A percentile compares a stretch with the other conserved stretches of the same genome.
These are phyloP conservation scores for Rattus rattus DNA, from an alignment of 2,113 vertebrate genomes.

Conservation along the genomic window DNA sequence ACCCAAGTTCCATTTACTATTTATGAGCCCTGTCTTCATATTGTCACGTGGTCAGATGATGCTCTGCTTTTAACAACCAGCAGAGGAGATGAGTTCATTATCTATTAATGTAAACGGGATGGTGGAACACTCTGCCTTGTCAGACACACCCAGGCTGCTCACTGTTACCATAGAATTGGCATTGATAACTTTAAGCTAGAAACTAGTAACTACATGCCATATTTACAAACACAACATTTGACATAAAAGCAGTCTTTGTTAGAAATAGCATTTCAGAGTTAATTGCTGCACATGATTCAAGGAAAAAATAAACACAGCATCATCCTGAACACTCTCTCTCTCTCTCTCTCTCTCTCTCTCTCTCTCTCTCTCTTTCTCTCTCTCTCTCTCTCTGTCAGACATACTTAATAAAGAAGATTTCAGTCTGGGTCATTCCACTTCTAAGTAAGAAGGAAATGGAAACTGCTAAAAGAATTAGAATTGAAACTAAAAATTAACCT, in stretches of 20 bases:
- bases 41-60: constrained; percentile 78
- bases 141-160: constrained; percentile 35
- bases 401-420: too few relatives aligned
- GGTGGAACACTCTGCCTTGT: constrained; percentile 60
- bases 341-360: too few relatives aligned
- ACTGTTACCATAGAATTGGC: constrained; percentile 50
- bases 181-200: constrained; percentile 19
- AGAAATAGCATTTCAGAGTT: constrained; percentile 46
- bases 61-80: constrained; percentile 83
- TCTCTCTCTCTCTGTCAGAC: background rate
- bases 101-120: constrained; percentile 85
- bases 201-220: background rate
- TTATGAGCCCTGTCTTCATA: constrained; percentile 81
- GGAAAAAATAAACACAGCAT: constrained; percentile 31
- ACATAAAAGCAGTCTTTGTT: constrained; percentile 60
- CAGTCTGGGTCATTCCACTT: background rate
- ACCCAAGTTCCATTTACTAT: constrained; percentile 83
- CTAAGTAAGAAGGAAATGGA: constrained; percentile 29
- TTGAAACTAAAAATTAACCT: constrained; percentile 24
- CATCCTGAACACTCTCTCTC: background rate
- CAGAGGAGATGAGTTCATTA: constrained; percentile 83
- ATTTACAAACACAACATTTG: constrained; percentile 52
- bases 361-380: fast-evolving
- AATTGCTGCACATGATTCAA: constrained; percentile 49
- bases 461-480: background rate